Base-by-base conservation (phyloP, 2,888 invertebrate genomes). In the Schizaphis graminum region DNA sequence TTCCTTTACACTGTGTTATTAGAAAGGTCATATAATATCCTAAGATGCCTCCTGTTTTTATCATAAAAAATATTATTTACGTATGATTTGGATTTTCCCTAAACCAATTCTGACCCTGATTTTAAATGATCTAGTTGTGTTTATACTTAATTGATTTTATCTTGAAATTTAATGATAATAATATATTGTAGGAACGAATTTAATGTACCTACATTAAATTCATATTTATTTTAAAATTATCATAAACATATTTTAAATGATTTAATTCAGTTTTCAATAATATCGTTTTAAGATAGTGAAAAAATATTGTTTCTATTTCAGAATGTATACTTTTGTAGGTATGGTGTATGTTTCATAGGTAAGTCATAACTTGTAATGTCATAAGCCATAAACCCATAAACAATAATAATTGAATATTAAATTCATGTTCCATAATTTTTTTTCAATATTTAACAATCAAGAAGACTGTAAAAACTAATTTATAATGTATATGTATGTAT, bases 21-120 rank as follows among this genome's bases (percentile, higher is more conserved):
- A 53, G 67, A 24, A 77, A 84, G 77, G 24, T 91, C 53, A 91
- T 91, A 26, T 35, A 49, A 91, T 91, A 91, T 47, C 10, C 7
- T 24, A 49, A 49, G 24, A 87, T 67, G 67, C 90, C 90, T 91
- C 47, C 67, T 49, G 90, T 67, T 67, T 91, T 91, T 49, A 35
- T 35, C 21, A 35, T 53, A 87, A 87, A 87, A 89, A 56, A 57
- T 89, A 89, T 41, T 57, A 21, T 77, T 77, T 35, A 77, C 77
- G 35, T 21, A 35, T 77, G 21, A n/a, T 35, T 49, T 49, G 7
- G 24, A 53, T 49, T 49, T 87, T 87, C 1, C 7, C 16, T 41
- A 35, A 35, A 41, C 44, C 16, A 13, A 49, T 77, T 7, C 21
- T 77, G 77, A 35, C 77, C 77, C 77, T 7, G 21, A 77, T 47